Evolutionary conservation across 2,888 invertebrate genomes (phyloP), one percentile per base, ranked within the genome.

Genomic region (Physocephala rufipes): DNA sequence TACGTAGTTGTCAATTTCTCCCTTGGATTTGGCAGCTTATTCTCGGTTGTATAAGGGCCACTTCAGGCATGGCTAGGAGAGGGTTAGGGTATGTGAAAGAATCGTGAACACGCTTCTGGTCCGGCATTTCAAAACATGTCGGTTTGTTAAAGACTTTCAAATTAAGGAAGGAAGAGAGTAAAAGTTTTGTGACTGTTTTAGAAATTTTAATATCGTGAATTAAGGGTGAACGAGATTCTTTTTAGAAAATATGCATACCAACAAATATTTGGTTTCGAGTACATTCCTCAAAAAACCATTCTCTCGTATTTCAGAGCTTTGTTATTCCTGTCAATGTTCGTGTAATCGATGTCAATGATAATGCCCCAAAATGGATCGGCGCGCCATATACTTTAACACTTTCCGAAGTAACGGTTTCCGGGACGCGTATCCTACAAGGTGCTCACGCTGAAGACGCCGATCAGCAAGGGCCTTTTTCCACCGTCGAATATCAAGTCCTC

Each of bases 341-440:
- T 77, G 95, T 96, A 72, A 95, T 94, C 76, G 96, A 96, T 86
- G 94, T 94, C 74, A 96, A 96, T 85, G 96, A 96, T 87, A 95
- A 96, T 86, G 92, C 94, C 12, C 95, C 95, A 0, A 88, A 89
- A 80, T 95, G 95, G 89, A 87, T 90, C 73, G 93, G 93, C 76
- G 92, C 93, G 1, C 95, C 95, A 0, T 95, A 94, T 85, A 89
- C 91, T 63, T 88, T 93, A 76, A 93, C 95, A 78, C 90, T 95
- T 71, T 94, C 95, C 0, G 95, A 95, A 89, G 93, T 94, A 79
- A 91, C 91, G 30, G 90, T 90, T 5, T 88, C 87, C 5, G 92
- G 92, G 12, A 88, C 91, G 28, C 87, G 94, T 76, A 92, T 95
- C 67, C 87, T 94, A n/a, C 92, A 91, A 81, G 91, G 92, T 2